Evolutionary conservation across 2,797 vertebrate species (phyloP).

Genomic region (Acipenser oxyrinchus): DNA sequence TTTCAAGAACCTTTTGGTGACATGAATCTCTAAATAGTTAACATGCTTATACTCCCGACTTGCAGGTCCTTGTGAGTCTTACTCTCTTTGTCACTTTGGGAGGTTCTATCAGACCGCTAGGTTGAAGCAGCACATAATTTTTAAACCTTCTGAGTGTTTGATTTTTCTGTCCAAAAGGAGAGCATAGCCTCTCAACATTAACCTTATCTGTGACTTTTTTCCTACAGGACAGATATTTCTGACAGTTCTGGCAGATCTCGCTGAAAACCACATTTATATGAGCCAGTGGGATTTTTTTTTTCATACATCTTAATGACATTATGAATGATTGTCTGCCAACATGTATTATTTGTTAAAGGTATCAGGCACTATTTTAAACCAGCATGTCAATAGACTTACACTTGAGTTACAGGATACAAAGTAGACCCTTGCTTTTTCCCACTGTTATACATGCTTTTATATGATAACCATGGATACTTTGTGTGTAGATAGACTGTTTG

Average conservation of each 20-base stretch:
- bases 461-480: no score
- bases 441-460: no score
- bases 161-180: constrained; percentile 5
- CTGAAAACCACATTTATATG: not conserved
- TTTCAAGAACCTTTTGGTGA: no score
- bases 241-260: not conserved
- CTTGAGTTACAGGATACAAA: no score
- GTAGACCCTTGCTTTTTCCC: no score
- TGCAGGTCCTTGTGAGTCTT: no score
- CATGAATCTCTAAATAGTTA: no score
- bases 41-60: no score
- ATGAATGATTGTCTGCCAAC: constrained; percentile 36
- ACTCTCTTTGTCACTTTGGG: not conserved
- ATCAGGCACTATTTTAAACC: constrained; percentile 20
- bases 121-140: not conserved
- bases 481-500: no score
- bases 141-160: not conserved
- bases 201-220: not conserved
- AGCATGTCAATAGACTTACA: no score
- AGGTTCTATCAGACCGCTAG: no score
- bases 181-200: not conserved
- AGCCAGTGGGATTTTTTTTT: not conserved
- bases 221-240: constrained; percentile 1
- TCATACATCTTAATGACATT: constrained; percentile 23
- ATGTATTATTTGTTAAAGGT: constrained; percentile 29